These are phyloP conservation scores for Vidua chalybeata DNA, from an alignment of 2,113 vertebrate genomes.

Conservation along the genomic window DNA sequence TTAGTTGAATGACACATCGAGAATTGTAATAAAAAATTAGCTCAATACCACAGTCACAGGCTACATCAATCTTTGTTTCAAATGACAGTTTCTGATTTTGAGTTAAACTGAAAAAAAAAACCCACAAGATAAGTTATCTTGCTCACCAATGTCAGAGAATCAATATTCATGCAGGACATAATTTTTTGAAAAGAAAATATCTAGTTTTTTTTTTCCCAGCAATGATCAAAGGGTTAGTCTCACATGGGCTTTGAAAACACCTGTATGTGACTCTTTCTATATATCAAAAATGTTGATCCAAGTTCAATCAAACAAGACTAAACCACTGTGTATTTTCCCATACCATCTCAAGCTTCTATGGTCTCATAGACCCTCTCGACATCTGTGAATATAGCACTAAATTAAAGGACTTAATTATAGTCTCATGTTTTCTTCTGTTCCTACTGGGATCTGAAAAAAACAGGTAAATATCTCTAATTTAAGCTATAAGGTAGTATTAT, in stretches of 20 bases:
- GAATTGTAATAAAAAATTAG: conserved; percentile 77
- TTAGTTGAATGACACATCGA: conserved; percentile 66
- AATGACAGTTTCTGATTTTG: conserved; percentile 50
- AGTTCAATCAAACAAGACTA: neutral
- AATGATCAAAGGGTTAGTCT: neutral
- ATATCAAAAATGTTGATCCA: neutral
- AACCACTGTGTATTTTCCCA: neutral
- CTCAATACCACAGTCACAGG: conserved; percentile 46
- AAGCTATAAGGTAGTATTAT: neutral
- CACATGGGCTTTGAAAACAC: neutral
- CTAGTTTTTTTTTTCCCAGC: neutral
- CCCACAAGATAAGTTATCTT: neutral
- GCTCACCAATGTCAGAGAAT: conserved; percentile 7
- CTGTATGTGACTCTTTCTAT: neutral
- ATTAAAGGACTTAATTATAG: neutral
- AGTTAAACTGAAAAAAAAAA: neutral
- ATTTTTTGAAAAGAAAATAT: neutral
- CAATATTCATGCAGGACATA: conserved; percentile 42
- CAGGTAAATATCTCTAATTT: neutral
- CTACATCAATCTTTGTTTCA: conserved; percentile 73
- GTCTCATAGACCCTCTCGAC: neutral
- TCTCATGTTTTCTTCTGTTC: neutral
- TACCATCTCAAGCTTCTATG: neutral
- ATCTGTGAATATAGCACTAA: neutral
- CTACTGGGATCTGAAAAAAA: neutral